Percentiles rank a stretch among this genome's conserved stretches.
Evolutionary conservation across 2,113 vertebrate genomes (phyloP).

Genomic region (Chloropsis cyanopogon): DNA sequence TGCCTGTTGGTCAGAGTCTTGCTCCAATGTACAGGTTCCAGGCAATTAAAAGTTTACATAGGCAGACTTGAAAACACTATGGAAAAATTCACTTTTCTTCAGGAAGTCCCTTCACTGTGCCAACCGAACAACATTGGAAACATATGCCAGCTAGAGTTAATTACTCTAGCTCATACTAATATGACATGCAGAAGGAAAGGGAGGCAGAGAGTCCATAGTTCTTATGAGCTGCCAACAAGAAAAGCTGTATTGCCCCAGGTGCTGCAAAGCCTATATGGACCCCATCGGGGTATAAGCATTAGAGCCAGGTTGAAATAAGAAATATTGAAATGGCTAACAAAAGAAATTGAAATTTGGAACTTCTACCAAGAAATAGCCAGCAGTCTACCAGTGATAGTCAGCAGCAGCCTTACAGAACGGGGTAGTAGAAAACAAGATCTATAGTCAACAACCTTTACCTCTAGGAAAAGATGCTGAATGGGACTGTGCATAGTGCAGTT

Average conservation of each 20-base stretch:
- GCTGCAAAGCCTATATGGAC: neutral
- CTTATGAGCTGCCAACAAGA: constrained; percentile 20
- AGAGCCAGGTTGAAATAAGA: neutral
- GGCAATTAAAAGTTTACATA: constrained; percentile 62
- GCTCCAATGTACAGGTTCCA: constrained; percentile 48
- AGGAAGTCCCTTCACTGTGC: constrained; percentile 47
- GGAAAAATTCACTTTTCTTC: constrained; percentile 49
- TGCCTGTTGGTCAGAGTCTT: constrained; percentile 58
- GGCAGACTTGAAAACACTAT: constrained; percentile 40
- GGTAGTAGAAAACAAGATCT: neutral
- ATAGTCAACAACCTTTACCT: neutral
- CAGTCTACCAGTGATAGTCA: neutral
- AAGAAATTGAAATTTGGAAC: constrained; percentile 4
- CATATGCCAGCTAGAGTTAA: constrained; percentile 60
- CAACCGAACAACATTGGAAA: constrained; percentile 41
- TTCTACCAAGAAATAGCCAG: neutral
- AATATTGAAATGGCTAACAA: constrained; percentile 32
- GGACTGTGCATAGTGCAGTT: neutral
- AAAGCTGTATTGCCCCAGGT: constrained; percentile 33
- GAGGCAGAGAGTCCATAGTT: neutral
- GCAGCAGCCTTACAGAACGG: neutral
- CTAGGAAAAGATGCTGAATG: neutral
- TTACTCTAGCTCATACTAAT: constrained; percentile 58
- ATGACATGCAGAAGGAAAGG: constrained; percentile 33
- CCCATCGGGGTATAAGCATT: neutral